Percentiles rank a stretch among this genome's conserved stretches.
Conservation (phyloP, 2,797 vertebrate species). For the Apodemus agrarius region DNA sequence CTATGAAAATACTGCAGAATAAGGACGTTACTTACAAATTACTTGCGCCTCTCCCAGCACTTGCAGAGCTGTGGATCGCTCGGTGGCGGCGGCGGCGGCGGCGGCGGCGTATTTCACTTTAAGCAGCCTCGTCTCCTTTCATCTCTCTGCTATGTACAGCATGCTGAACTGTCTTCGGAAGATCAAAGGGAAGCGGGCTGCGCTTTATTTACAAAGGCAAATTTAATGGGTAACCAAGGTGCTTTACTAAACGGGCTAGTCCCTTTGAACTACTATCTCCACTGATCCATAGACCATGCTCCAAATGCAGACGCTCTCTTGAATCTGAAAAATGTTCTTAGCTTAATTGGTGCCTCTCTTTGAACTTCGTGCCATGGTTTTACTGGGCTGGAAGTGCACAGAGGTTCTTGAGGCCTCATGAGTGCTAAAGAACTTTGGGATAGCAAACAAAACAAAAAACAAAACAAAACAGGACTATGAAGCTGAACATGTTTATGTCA, state of each 20-base stretch:
- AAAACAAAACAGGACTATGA: not conserved
- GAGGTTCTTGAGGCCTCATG: constrained; percentile 73
- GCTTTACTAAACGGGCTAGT: constrained; percentile 77
- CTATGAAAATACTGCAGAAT: constrained; percentile 71
- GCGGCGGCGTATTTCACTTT: constrained; percentile 76
- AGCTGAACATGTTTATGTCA: not conserved
- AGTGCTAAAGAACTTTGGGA: not conserved
- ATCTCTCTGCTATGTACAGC: constrained; percentile 78
- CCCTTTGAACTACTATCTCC: constrained; percentile 84
- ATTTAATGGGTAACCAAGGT: constrained; percentile 85
- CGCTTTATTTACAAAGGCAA: constrained; percentile 84
- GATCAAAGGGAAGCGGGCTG: constrained; percentile 85
- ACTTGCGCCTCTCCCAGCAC: constrained; percentile 69
- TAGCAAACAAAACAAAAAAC: constrained; percentile 42
- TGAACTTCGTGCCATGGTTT: constrained; percentile 82
- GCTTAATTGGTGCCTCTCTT: constrained; percentile 75
- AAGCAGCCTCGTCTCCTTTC: constrained; percentile 76
- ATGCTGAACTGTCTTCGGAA: constrained; percentile 76
- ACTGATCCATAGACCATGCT: constrained; percentile 74
- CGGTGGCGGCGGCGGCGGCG: too few relatives aligned
- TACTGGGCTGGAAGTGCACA: constrained; percentile 65
- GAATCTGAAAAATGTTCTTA: constrained; percentile 83
- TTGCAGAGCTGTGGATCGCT: constrained; percentile 78
- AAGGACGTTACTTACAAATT: constrained; percentile 76
- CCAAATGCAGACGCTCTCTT: constrained; percentile 80